Evolutionary conservation across 2,888 invertebrate species (phyloP).

Genomic region (Achlya flavicornis): DNA sequence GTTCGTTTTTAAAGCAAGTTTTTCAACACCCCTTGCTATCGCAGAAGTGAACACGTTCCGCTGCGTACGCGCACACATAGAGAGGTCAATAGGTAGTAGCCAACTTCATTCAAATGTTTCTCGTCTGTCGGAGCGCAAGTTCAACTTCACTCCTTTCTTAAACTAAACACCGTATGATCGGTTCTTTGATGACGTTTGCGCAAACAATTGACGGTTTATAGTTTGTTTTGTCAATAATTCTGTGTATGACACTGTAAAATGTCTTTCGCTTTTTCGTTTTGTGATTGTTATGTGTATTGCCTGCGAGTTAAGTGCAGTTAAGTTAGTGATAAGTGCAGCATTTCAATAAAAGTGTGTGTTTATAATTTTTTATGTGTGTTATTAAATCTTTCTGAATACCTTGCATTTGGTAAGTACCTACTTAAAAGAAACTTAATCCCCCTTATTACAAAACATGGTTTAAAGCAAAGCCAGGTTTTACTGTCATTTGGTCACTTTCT

Average conservation of each 20-base stretch:
- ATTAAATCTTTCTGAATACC: not conserved
- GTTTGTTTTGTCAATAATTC: constrained; percentile 76
- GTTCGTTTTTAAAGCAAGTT: constrained; percentile 40
- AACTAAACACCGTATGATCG: constrained; percentile 64
- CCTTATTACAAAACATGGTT: too few species aligned
- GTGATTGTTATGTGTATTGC: constrained; percentile 38
- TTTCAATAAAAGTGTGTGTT: constrained; percentile 2
- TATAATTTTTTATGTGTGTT: not conserved
- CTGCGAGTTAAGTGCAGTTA: constrained; percentile 13
- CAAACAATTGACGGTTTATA: constrained; percentile 61
- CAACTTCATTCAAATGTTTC: constrained; percentile 73
- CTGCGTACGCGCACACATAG: constrained; percentile 42
- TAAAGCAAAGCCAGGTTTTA: too few species aligned
- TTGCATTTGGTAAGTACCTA: not conserved
- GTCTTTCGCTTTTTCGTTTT: constrained; percentile 28
- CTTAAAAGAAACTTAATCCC: not conserved
- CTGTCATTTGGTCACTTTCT: too few species aligned
- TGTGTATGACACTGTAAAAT: constrained; percentile 30
- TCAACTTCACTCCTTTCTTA: constrained; percentile 69
- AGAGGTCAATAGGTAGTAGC: constrained; percentile 54
- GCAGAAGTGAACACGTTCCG: constrained; percentile 23
- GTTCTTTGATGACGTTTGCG: constrained; percentile 67
- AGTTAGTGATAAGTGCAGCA: not conserved
- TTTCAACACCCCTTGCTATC: constrained; percentile 54
- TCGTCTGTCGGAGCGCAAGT: constrained; percentile 46